These are phyloP conservation scores for Cephalopachus bancanus DNA, from an alignment of 2,797 vertebrate species.

Conservation along the genomic window DNA sequence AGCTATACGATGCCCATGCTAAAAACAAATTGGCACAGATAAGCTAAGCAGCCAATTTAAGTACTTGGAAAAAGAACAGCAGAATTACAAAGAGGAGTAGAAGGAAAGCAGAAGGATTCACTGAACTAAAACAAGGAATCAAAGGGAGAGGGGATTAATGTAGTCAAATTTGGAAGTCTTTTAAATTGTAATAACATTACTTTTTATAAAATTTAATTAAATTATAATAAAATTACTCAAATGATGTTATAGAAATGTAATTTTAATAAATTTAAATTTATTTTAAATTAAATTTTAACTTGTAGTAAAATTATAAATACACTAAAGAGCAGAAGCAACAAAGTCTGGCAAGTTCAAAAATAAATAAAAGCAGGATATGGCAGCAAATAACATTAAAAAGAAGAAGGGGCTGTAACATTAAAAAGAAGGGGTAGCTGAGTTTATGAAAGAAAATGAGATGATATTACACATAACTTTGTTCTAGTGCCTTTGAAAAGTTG, in stretches of 20 bases:
- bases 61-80: background rate
- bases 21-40: background rate
- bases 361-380: background rate
- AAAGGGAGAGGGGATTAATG: background rate
- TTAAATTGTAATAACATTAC: background rate
- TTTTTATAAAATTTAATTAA: background rate
- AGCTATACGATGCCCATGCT: accelerated
- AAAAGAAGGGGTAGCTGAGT: background rate
- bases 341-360: too few species aligned
- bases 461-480: too few species aligned
- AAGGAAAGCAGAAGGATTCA: too few species aligned
- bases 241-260: background rate
- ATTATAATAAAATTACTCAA: background rate
- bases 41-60: accelerated
- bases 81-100: too few species aligned
- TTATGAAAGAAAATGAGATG: background rate
- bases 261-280: background rate
- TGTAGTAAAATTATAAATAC: background rate
- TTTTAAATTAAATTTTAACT: background rate
- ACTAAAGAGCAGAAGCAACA: background rate
- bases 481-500: background rate
- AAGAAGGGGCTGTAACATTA: background rate
- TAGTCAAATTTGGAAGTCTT: background rate
- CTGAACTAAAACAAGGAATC: background rate
- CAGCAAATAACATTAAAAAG: background rate